Percentiles rank a stretch among this genome's conserved stretches.
phyloP scores from a whole-genome alignment of 1,140 invertebrate species.

The Panagrolaimus sp. region DNA sequence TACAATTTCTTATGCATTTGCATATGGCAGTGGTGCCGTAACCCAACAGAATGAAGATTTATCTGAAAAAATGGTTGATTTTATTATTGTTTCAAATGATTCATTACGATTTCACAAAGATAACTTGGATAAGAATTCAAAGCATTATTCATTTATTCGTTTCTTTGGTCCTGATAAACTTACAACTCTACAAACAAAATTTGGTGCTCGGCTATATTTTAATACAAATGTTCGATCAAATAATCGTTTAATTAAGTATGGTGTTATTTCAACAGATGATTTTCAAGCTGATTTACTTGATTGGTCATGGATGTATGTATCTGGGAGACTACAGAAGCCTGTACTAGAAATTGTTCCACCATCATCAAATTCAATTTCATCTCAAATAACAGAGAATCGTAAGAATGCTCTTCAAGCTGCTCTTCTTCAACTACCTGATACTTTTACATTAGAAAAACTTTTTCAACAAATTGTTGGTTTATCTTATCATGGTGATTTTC shows the following conservation, averaged over 20 bases:
- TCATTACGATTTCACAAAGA: slow-evolving; percentile 74
- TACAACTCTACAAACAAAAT: slow-evolving; percentile 74
- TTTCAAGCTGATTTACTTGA: slow-evolving; percentile 81
- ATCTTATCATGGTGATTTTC: slow-evolving; percentile 87
- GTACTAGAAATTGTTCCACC: slow-evolving; percentile 62
- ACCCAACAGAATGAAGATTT: slow-evolving; percentile 59
- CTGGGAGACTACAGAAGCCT: slow-evolving; percentile 91
- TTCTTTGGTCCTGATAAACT: slow-evolving; percentile 69
- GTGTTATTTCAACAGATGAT: slow-evolving; percentile 75
- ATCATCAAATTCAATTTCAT: slow-evolving; percentile 56
- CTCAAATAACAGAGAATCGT: slow-evolving; percentile 66
- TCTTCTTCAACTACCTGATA: slow-evolving; percentile 76
- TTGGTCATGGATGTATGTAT: slow-evolving; percentile 85
- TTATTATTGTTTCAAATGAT: slow-evolving; percentile 83
- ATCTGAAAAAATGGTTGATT: slow-evolving; percentile 76
- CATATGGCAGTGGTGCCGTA: slow-evolving; percentile 79
- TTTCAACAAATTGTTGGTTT: slow-evolving; percentile 77
- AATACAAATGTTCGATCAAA: slow-evolving; percentile 80
- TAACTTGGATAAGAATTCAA: slow-evolving; percentile 74
- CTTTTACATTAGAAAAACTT: slow-evolving; percentile 79
- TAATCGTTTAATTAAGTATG: slow-evolving; percentile 80
- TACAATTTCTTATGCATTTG: slow-evolving; percentile 67
- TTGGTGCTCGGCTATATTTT: slow-evolving; percentile 83
- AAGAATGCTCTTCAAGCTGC: slow-evolving; percentile 78
- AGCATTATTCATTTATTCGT: slow-evolving; percentile 76